Percentiles rank a stretch among this genome's conserved stretches.
These are phyloP conservation scores for Rutpela maculata DNA, from an alignment of 2,888 invertebrate species.

Conservation along the genomic window DNA sequence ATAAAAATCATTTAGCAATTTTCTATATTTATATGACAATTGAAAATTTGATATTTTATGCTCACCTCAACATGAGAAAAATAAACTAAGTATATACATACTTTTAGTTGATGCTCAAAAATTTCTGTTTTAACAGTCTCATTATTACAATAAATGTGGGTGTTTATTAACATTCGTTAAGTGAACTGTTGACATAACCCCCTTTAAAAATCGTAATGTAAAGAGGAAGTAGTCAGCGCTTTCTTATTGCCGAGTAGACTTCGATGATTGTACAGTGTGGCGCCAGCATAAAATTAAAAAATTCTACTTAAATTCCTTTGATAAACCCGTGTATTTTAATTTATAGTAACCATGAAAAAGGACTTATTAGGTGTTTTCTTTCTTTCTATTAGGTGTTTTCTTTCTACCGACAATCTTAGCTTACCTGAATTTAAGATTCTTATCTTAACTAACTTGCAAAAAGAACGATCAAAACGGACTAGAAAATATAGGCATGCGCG, in stretches of 20 bases:
- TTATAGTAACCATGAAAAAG: no score
- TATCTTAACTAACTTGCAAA: no score
- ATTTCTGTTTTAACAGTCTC: neutral
- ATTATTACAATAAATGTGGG: constrained; percentile 20
- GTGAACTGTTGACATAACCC: constrained; percentile 12
- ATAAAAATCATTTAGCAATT: neutral
- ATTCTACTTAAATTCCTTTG: neutral
- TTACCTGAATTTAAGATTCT: no score
- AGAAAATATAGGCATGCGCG: no score
- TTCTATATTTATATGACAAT: neutral
- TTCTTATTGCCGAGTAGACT: neutral
- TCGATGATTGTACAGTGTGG: neutral
- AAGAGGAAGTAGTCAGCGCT: neutral
- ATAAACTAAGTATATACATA: neutral
- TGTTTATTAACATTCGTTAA: constrained; percentile 5
- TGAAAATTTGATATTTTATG: neutral
- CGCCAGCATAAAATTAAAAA: constrained; percentile 10
- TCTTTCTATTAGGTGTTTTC: no score
- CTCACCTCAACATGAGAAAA: neutral
- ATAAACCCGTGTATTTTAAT: no score
- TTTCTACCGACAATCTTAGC: no score
- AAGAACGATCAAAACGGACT: no score
- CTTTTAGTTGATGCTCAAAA: neutral
- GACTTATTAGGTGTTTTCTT: no score
- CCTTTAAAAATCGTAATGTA: neutral